A percentile compares a stretch with the other conserved stretches of the same genome.
Conservation (phyloP, 2,113 vertebrate genomes). For the Agapornis roseicollis region DNA sequence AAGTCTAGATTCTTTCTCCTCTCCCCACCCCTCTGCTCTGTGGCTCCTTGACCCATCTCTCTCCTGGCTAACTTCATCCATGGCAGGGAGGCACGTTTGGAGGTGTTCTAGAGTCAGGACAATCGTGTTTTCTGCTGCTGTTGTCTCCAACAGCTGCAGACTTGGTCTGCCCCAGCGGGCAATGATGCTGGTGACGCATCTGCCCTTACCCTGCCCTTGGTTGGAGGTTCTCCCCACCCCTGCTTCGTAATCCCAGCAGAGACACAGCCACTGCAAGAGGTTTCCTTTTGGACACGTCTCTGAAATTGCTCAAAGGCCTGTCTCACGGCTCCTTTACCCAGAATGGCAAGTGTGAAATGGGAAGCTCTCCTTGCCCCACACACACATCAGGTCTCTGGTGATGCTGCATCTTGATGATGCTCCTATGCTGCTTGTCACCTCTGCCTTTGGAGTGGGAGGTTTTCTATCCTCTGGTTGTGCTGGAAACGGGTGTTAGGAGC, state of each 20-base stretch:
- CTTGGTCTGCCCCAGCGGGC: too few species aligned
- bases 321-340: neutral
- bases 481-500: neutral
- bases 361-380: neutral
- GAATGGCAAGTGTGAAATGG: neutral
- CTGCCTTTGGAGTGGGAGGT: neutral
- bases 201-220: neutral
- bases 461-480: neutral
- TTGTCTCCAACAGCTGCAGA: neutral
- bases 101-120: neutral
- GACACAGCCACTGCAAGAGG: rapidly evolving
- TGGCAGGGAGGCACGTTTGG: neutral
- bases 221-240: neutral
- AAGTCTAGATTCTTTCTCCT: neutral
- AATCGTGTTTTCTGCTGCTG: rapidly evolving
- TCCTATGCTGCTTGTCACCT: neutral
- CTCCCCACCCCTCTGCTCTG: neutral
- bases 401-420: rapidly evolving
- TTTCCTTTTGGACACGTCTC: neutral
- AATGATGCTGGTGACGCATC: neutral
- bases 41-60: neutral
- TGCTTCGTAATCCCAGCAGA: neutral
- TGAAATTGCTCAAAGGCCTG: neutral
- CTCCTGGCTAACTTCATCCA: neutral
- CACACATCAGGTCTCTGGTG: neutral